Conservation (phyloP, 2,797 vertebrate genomes). For the Melanotaenia trifasciata region DNA sequence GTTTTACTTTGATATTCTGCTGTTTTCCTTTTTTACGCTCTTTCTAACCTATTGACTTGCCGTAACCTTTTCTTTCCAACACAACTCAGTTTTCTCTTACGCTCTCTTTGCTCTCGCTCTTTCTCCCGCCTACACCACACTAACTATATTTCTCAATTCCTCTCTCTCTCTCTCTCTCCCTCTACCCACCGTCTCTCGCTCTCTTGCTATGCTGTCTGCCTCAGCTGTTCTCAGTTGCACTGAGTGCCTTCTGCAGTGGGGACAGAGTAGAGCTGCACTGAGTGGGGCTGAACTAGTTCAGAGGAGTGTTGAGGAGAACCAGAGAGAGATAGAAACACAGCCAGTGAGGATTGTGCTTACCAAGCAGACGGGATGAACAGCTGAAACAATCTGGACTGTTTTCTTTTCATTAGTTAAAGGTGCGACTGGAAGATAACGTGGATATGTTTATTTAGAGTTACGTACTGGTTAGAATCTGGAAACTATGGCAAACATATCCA, state of each 20-base stretch:
- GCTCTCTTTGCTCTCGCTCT: slow-evolving; percentile 64
- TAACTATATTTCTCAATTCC: slow-evolving; percentile 54
- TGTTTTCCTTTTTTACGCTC: slow-evolving; percentile 51
- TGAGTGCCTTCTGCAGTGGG: slow-evolving; percentile 75
- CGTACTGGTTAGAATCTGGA: slow-evolving; percentile 44
- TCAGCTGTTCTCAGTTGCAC: slow-evolving; percentile 82
- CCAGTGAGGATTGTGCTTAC: slow-evolving; percentile 60
- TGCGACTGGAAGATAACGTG: slow-evolving; percentile 42
- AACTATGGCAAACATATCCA: slow-evolving; percentile 41
- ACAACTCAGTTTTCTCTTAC: slow-evolving; percentile 59
- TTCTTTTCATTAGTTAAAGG: slow-evolving; percentile 75
- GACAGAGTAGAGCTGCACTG: slow-evolving; percentile 75
- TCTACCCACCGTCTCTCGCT: slow-evolving; percentile 45
- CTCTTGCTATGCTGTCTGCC: slow-evolving; percentile 72
- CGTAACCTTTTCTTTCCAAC: slow-evolving; percentile 53
- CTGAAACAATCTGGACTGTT: slow-evolving; percentile 76
- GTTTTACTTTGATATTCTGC: slow-evolving; percentile 19
- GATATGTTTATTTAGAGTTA: slow-evolving; percentile 52
- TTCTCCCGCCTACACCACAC: slow-evolving; percentile 67
- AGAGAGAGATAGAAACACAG: slow-evolving; percentile 47
- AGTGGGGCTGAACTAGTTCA: slow-evolving; percentile 69
- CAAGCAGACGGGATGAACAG: slow-evolving; percentile 69
- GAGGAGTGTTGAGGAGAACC: slow-evolving; percentile 55
- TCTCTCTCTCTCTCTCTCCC: slow-evolving; percentile 47
- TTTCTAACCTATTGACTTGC: slow-evolving; percentile 59